These are phyloP conservation scores for Poecilia picta DNA, from an alignment of 2,797 vertebrate genomes.

Conservation along the genomic window DNA sequence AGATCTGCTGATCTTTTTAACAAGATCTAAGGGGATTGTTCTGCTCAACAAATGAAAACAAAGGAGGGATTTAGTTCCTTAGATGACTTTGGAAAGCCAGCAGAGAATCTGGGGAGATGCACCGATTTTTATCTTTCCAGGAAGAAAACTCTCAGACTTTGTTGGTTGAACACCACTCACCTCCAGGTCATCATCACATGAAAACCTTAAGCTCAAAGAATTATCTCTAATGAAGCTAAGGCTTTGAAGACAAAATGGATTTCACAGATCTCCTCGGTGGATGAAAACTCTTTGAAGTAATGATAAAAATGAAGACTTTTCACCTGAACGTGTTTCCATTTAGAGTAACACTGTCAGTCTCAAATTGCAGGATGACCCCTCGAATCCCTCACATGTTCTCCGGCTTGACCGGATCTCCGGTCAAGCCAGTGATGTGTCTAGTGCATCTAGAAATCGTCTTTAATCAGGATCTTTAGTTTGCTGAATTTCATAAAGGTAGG, in stretches of 20 bases:
- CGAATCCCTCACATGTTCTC: not conserved
- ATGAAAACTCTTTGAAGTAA: constrained; percentile 14
- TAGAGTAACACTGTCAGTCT: not conserved
- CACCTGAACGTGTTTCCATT: constrained; percentile 12
- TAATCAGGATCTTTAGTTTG: constrained; percentile 7
- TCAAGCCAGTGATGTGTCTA: not conserved
- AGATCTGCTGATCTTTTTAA: not conserved
- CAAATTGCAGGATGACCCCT: not conserved
- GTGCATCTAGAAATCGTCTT: not conserved
- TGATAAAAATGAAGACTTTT: constrained; percentile 1
- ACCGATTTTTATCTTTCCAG: not conserved
- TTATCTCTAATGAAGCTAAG: constrained; percentile 1
- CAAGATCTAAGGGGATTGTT: not conserved
- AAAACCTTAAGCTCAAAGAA: constrained; percentile 13
- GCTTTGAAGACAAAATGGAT: not conserved
- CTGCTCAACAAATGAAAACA: not conserved
- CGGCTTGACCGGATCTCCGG: not conserved
- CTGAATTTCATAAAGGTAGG: constrained; percentile 26
- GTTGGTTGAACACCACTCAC: constrained; percentile 9
- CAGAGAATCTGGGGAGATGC: not conserved
- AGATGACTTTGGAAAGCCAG: constrained; percentile 7
- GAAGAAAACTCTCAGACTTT: not conserved
- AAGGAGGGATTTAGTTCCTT: not conserved
- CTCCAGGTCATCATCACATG: constrained; percentile 21
- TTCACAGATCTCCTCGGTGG: constrained; percentile 8